Evolutionary conservation across 2,797 vertebrate species (phyloP).

Genomic region (Liasis olivaceus): DNA sequence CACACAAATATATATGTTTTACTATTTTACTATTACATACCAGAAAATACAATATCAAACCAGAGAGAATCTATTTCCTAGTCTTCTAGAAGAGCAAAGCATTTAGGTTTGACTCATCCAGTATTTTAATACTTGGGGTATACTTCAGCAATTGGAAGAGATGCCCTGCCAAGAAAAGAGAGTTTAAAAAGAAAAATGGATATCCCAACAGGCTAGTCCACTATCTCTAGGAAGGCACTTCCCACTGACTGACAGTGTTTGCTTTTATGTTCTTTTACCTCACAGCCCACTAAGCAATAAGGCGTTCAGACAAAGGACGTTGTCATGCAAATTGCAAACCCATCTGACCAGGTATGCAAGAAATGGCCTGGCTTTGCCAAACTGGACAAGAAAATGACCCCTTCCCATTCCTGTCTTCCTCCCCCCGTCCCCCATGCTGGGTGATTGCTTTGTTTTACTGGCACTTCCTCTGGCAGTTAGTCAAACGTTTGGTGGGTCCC

Average conservation of each 20-base stretch:
- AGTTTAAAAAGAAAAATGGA: background rate
- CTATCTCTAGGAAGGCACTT: background rate
- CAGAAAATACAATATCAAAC: background rate
- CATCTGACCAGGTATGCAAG: background rate
- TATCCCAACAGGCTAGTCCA: background rate
- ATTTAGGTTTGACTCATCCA: background rate
- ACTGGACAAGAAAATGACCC: background rate
- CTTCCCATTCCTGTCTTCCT: background rate
- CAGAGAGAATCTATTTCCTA: background rate
- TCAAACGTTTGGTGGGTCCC: background rate
- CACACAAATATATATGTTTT: background rate
- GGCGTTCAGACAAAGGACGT: background rate
- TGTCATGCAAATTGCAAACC: background rate
- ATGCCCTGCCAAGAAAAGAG: background rate
- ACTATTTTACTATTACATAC: background rate
- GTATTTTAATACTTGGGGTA: background rate
- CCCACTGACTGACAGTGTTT: conserved; percentile 1
- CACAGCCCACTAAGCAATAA: conserved; percentile 2
- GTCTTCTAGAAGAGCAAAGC: background rate
- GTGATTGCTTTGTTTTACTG: background rate
- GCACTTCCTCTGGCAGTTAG: background rate
- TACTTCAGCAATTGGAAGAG: background rate
- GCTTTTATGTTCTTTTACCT: conserved; percentile 19
- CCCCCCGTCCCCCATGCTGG: background rate
- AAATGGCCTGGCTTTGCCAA: background rate